phyloP scores from a whole-genome alignment of 2,888 invertebrate genomes.

The Cactoblastis cactorum region DNA sequence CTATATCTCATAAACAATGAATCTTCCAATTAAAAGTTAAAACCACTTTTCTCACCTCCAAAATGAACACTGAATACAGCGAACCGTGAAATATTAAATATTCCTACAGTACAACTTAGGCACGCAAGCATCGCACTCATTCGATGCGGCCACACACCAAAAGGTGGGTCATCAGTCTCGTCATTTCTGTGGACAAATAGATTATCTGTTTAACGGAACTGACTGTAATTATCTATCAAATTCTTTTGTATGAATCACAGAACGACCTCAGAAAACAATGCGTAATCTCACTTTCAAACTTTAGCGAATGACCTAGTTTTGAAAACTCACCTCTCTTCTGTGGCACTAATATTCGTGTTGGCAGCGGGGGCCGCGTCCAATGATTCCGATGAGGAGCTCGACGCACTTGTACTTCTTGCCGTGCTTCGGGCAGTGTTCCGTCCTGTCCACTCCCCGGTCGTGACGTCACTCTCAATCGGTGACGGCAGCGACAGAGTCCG shows the following conservation, averaged over 20 bases:
- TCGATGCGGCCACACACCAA: constrained; percentile 70
- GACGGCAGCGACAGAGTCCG: constrained; percentile 65
- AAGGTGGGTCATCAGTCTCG: constrained; percentile 66
- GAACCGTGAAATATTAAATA: constrained; percentile 93
- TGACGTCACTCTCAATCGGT: constrained; percentile 64
- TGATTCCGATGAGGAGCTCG: constrained; percentile 66
- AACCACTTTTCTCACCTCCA: constrained; percentile 80
- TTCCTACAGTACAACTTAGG: constrained; percentile 90
- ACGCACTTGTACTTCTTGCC: constrained; percentile 55
- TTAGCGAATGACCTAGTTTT: background rate
- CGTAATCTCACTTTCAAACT: constrained; percentile 7
- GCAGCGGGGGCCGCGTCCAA: constrained; percentile 43
- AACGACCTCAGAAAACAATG: constrained; percentile 8
- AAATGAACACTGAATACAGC: constrained; percentile 92
- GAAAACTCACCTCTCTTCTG: constrained; percentile 59
- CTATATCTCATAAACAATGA: no score
- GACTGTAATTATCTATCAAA: background rate
- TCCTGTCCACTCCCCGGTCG: constrained; percentile 61
- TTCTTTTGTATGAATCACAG: constrained; percentile 8
- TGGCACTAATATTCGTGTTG: constrained; percentile 44
- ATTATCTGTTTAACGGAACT: constrained; percentile 1
- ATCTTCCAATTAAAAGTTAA: constrained; percentile 19
- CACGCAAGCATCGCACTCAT: constrained; percentile 90
- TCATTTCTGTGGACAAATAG: constrained; percentile 46
- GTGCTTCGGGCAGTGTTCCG: constrained; percentile 57